Evolutionary conservation across 2,888 invertebrate species (phyloP), one percentile per base, ranked within the genome.

Genomic region (Microctonus brassicae): DNA sequence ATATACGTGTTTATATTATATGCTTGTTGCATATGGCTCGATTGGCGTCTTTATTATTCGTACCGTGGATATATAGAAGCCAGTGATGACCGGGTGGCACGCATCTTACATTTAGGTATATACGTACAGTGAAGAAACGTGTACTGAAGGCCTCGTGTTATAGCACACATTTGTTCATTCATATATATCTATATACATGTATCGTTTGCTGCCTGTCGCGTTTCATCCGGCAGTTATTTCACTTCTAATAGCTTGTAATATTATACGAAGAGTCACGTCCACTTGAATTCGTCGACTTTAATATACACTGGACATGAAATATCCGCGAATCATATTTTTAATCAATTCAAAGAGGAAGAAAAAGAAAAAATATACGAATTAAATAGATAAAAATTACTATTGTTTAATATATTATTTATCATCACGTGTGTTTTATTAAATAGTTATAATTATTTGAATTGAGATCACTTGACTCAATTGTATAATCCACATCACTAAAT

Each of bases 161-260:
- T 61, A 78, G 76, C 77, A 77, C n/a, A n/a, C 29, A 5, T 26
- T 57, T 26, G 9, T 57, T 29, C 9, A 9, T 11, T 0, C n/a
- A 57, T 29, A 57, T 29, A 29, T 13, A 57, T 17, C 2, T 47
- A 47, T 47, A 47, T 26, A 57, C n/a, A 57, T 26, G 26, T 5
- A 57, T 24, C 5, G 57, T 57, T 57, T 57, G 57, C 81, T 75
- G 69, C 67, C 78, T 83, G 83, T 86, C 83, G 84, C 85, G 84
- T 86, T 86, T 84, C 80, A 82, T 80, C 82, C 83, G 79, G 82
- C 83, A 86, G 84, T 86, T 86, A 86, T 83, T 81, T 79, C 80
- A 76, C 78, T 79, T 82, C 83, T 86, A 84, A 86, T 84, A 85
- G 84, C 84, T 86, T 84, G 86, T 86, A 86, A 86, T 86, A 85